Evolutionary conservation across 2,888 invertebrate species (phyloP).

Genomic region (Ichneumon xanthorius): DNA sequence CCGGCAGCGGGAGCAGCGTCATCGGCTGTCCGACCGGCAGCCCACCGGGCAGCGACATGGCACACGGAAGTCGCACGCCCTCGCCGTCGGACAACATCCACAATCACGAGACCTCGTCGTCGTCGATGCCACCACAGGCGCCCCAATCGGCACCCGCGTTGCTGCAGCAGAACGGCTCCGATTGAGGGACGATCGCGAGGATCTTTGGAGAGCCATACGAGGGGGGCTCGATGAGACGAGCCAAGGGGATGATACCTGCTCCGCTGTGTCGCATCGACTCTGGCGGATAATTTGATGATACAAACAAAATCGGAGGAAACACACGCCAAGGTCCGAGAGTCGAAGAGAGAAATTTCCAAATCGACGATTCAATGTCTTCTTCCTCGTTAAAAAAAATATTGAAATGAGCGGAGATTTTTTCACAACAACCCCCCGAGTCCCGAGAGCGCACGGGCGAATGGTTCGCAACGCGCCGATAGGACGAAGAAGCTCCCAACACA

Average conservation of each 20-base stretch:
- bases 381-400: background rate
- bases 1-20: constrained; percentile 87
- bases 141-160: constrained; percentile 88
- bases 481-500: constrained; percentile 22
- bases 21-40: constrained; percentile 73
- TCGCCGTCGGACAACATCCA: constrained; percentile 77
- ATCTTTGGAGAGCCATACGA: constrained; percentile 4
- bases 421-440: constrained; percentile 11
- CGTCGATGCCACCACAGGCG: constrained; percentile 85
- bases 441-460: background rate
- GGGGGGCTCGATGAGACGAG: background rate
- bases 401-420: no score
- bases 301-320: background rate
- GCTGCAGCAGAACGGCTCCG: constrained; percentile 92
- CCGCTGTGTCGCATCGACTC: constrained; percentile 27
- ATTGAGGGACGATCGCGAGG: constrained; percentile 85
- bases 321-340: background rate
- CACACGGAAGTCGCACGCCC: constrained; percentile 76
- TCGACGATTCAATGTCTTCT: background rate
- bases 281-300: background rate
- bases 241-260: constrained; percentile 47
- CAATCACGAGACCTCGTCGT: constrained; percentile 72
- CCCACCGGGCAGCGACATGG: constrained; percentile 66
- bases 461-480: background rate
- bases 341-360: background rate